Evolutionary conservation across 2,113 vertebrate species (phyloP).

Genomic region (Pollachius pollachius): DNA sequence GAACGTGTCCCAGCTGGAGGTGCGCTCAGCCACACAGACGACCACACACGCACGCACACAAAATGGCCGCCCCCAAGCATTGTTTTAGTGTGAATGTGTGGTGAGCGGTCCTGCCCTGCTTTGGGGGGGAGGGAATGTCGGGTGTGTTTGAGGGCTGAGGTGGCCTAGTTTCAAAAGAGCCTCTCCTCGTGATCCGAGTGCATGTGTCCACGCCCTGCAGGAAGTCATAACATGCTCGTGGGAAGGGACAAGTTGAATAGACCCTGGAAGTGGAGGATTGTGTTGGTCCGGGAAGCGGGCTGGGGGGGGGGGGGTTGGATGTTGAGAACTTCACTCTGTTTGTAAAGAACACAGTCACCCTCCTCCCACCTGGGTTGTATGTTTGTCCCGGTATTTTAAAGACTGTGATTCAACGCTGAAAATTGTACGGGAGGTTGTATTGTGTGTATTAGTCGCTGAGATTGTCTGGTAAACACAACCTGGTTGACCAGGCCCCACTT

Average conservation of each 20-base stretch:
- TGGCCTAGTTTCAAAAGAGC: too few species aligned
- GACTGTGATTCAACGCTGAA: constrained; percentile 4
- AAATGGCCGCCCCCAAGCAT: not conserved
- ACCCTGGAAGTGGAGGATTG: constrained; percentile 37
- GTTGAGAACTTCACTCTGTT: constrained; percentile 38
- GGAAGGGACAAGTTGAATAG: constrained; percentile 2
- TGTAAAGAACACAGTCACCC: constrained; percentile 46
- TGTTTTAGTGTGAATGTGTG: not conserved
- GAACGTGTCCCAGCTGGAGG: constrained; percentile 79
- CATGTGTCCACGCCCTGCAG: too few species aligned
- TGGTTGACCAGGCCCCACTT: too few species aligned
- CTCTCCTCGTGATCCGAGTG: too few species aligned
- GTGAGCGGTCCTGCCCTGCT: too few species aligned
- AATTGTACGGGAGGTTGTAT: too few species aligned
- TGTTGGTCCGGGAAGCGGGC: constrained; percentile 42
- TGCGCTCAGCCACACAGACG: constrained; percentile 37
- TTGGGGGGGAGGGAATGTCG: not conserved
- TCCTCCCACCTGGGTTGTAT: constrained; percentile 34
- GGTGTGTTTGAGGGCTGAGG: not conserved
- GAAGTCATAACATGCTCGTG: too few species aligned
- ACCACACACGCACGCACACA: not conserved
- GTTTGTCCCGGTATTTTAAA: constrained; percentile 41
- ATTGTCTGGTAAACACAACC: too few species aligned
- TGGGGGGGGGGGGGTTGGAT: constrained; percentile 41
- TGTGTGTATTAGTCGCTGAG: too few species aligned